Percentiles rank a stretch among this genome's conserved stretches.
These are phyloP conservation scores for Melanaphis sacchari DNA, from an alignment of 1,140 invertebrate species.

Conservation along the genomic window DNA sequence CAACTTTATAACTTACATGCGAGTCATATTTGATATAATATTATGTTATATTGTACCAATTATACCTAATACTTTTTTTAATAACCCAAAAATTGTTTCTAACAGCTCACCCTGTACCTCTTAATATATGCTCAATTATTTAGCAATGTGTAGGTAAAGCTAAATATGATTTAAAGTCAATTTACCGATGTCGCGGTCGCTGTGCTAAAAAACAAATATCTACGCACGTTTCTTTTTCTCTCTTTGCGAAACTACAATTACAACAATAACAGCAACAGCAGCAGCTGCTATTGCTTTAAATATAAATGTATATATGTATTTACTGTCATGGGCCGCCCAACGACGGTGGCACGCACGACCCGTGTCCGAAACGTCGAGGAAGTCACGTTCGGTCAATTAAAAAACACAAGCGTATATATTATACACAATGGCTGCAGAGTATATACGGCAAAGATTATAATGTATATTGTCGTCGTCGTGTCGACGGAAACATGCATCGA, in stretches of 20 bases:
- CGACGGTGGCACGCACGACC: slow-evolving; percentile 24
- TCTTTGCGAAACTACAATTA: background rate
- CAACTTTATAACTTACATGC: background rate
- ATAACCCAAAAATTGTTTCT: background rate
- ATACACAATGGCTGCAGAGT: slow-evolving; percentile 2
- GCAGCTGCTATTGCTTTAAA: background rate
- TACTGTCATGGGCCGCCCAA: background rate
- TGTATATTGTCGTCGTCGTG: slow-evolving; percentile 13
- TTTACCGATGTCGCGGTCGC: background rate
- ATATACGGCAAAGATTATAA: slow-evolving; percentile 19
- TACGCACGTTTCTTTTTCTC: background rate
- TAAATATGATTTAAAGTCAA: background rate
- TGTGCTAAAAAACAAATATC: background rate
- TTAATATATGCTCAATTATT: background rate
- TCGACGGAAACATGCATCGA: slow-evolving; percentile 24
- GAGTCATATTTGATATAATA: background rate
- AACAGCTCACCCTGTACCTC: background rate
- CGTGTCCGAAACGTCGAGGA: slow-evolving; percentile 51
- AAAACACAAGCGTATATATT: slow-evolving; percentile 23
- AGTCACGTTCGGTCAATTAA: slow-evolving; percentile 53
- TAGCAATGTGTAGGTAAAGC: background rate
- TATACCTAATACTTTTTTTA: background rate
- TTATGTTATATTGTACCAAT: background rate
- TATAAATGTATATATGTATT: background rate
- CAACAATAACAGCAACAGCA: background rate